Conservation (phyloP, 1,140 invertebrate species). For the Melanaphis sacchari region DNA sequence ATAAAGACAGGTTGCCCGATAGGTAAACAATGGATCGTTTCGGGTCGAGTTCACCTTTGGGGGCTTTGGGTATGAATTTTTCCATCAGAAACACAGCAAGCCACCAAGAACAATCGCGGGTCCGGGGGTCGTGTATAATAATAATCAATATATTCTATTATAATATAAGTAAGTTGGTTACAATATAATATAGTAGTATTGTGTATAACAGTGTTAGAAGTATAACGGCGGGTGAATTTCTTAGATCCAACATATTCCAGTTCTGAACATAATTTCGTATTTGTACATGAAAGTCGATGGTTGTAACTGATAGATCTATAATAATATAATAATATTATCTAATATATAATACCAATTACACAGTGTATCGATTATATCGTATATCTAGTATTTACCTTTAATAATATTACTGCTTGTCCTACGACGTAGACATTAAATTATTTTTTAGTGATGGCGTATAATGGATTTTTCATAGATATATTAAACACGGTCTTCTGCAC, state of each 20-base stretch:
- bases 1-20: constrained; percentile 47
- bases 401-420: neutral
- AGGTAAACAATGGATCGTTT: constrained; percentile 53
- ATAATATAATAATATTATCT: neutral
- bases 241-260: neutral
- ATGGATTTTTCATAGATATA: too few species aligned
- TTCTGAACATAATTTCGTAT: neutral
- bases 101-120: constrained; percentile 45
- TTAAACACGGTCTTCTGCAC: neutral
- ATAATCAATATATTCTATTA: constrained; percentile 47
- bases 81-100: constrained; percentile 56
- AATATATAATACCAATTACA: too few species aligned
- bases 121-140: constrained; percentile 46
- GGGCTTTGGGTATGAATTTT: constrained; percentile 54
- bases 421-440: neutral
- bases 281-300: neutral
- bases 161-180: neutral
- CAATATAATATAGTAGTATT: neutral
- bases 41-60: constrained; percentile 39
- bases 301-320: neutral
- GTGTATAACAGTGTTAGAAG: neutral
- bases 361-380: too few species aligned
- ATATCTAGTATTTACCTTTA: too few species aligned
- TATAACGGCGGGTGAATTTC: neutral
- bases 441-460: neutral